Conservation (phyloP, 1,140 invertebrate species). For the Bombus pyrosoma region DNA sequence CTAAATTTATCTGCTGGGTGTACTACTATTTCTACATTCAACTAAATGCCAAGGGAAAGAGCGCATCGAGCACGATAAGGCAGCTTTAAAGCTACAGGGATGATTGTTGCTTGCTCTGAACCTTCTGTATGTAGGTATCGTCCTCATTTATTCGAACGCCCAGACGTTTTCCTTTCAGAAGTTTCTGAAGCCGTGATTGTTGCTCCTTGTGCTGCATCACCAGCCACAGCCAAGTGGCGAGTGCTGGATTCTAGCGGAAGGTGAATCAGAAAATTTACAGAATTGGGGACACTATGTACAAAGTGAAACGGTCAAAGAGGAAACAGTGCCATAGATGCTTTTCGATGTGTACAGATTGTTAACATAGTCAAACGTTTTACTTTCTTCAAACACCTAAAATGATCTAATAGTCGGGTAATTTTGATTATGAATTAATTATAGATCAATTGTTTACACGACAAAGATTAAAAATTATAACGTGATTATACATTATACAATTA, state of each 20-base stretch:
- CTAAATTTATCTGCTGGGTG: background rate
- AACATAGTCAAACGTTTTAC: background rate
- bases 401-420: background rate
- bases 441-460: background rate
- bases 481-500: background rate
- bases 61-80: conserved; percentile 12
- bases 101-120: conserved; percentile 59
- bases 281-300: background rate
- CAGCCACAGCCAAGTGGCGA: conserved; percentile 77
- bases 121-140: conserved; percentile 76
- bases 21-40: background rate
- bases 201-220: conserved; percentile 78
- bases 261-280: conserved; percentile 28
- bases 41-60: conserved; percentile 4
- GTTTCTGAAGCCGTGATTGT: conserved; percentile 73
- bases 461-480: background rate
- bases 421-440: background rate
- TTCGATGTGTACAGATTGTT: background rate
- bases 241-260: conserved; percentile 78
- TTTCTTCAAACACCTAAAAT: background rate
- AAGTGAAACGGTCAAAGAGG: background rate
- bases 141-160: conserved; percentile 75
- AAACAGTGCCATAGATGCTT: background rate
- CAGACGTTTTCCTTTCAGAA: conserved; percentile 72
- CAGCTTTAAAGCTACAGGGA: conserved; percentile 42